Percentiles rank a stretch among this genome's conserved stretches.
Conservation (phyloP, 2,888 invertebrate species). For the Drosophila birchii region DNA sequence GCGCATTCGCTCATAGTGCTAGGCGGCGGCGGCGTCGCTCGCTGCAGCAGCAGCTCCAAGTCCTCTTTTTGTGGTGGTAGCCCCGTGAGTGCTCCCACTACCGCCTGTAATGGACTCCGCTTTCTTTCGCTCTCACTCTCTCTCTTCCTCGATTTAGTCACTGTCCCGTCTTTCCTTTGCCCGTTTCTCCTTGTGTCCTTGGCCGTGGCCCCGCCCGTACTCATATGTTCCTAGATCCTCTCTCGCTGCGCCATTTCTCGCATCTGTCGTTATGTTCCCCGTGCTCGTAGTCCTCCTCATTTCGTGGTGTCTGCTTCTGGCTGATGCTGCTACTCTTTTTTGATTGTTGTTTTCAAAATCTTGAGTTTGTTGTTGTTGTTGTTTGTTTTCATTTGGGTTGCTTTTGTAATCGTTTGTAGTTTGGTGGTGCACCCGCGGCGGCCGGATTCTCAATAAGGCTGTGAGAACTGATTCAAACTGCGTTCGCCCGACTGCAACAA, state of each 20-base stretch:
- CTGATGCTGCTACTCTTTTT: slow-evolving; percentile 45
- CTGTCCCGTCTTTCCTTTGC: neutral
- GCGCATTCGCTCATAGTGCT: slow-evolving; percentile 19
- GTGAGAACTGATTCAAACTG: slow-evolving; percentile 84
- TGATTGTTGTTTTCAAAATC: slow-evolving; percentile 58
- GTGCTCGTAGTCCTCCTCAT: slow-evolving; percentile 22
- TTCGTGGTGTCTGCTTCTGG: slow-evolving; percentile 20
- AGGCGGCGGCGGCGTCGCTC: slow-evolving; percentile 8
- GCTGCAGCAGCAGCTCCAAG: slow-evolving; percentile 4
- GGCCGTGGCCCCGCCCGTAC: slow-evolving; percentile 14
- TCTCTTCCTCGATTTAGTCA: neutral
- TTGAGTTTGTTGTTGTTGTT: slow-evolving; percentile 59
- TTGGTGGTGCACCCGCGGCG: slow-evolving; percentile 52
- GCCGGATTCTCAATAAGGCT: slow-evolving; percentile 83
- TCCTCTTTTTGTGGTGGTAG: no score
- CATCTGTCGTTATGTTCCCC: slow-evolving; percentile 29
- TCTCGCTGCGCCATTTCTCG: slow-evolving; percentile 18
- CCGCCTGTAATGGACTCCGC: slow-evolving; percentile 3
- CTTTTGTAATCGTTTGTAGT: slow-evolving; percentile 66
- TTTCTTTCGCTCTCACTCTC: slow-evolving; percentile 1
- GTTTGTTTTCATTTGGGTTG: slow-evolving; percentile 57
- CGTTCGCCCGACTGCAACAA: slow-evolving; percentile 74
- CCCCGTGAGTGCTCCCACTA: slow-evolving; percentile 8
- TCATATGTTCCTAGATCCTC: slow-evolving; percentile 18
- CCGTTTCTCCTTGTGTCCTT: neutral